These are phyloP conservation scores for Gnathonemus longibarbis DNA, from an alignment of 2,113 vertebrate genomes.

Conservation along the genomic window DNA sequence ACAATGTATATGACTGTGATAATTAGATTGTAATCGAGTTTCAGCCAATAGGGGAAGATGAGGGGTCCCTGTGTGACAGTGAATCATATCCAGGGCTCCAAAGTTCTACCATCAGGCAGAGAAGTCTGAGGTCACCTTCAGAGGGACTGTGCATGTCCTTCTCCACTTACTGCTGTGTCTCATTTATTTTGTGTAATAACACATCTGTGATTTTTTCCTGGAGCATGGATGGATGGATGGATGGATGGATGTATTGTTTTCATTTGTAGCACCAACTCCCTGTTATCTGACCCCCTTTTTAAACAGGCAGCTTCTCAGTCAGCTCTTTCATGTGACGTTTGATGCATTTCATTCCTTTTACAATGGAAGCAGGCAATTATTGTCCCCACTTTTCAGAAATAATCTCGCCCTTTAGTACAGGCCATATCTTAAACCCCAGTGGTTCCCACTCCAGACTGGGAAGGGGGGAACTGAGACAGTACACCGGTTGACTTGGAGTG, in stretches of 20 bases:
- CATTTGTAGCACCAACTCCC: not conserved
- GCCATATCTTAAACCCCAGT: not conserved
- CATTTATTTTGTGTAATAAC: not conserved
- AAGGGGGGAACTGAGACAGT: not conserved
- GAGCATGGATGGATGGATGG: not conserved
- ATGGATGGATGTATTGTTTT: not conserved
- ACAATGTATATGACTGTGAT: not conserved
- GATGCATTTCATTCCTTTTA: not conserved
- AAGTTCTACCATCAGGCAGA: not conserved
- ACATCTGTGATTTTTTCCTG: not conserved
- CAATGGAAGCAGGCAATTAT: not conserved
- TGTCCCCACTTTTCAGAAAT: not conserved
- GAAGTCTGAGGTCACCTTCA: not conserved
- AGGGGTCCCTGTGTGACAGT: not conserved
- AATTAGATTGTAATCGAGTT: not conserved
- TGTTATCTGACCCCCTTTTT: not conserved
- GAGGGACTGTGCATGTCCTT: not conserved
- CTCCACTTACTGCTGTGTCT: not conserved
- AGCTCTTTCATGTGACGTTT: not conserved
- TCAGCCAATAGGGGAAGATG: not conserved
- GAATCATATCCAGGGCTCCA: not conserved
- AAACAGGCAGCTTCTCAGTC: not conserved
- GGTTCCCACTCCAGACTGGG: not conserved
- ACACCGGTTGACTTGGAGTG: not conserved
- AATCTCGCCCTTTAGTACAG: not conserved